Evolutionary conservation across 2,797 vertebrate genomes (phyloP), one percentile per base, ranked within the genome.

Genomic region (Tympanoctomys barrerae): DNA sequence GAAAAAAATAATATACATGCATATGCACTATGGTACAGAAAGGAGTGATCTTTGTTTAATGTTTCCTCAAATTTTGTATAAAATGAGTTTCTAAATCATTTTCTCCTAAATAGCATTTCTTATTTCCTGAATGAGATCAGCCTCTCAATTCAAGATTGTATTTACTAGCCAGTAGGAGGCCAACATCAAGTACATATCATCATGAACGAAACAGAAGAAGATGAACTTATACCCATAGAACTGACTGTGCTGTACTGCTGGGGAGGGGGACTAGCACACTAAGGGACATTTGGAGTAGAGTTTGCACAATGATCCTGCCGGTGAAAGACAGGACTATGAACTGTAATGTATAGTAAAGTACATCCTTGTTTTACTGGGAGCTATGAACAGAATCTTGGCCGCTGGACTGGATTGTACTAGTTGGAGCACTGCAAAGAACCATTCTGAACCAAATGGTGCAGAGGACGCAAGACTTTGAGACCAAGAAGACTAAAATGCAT

Each of bases 21-120:
- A 36, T n/a, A n/a, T 62, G 5, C 31, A 73, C 12, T 81, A 11
- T 2, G 42, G 62, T 78, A 26, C 5, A 36, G 28, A 46, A 39
- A 73, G 5, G 70, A 59, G 13, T 46, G 2, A 21, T 71, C 80
- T 42, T 26, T 66, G 33, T 59, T 70, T 64, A n/a, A 11, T 5
- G 39, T 87, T 71, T 91, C 49, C 1, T 52, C 62, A 31, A 90
- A 57, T 57, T 61, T 2, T n/a, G 24, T 66, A 39, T 73, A 70
- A 93, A 91, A 61, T 68, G 31, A 13, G 3, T 78, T 92, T 49
- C 33, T 61, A 24, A 81, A 22, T 79, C 52, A 28, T 92, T 68
- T 83, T 52, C 14, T 9, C 28, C 7, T 59, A 62, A 85, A 57
- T 1, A 75, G 71, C 24, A 66, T 59, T 64, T 81, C 2, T 31